Base-by-base conservation (phyloP, 2,888 invertebrate species). In the Morpho achilles region DNA sequence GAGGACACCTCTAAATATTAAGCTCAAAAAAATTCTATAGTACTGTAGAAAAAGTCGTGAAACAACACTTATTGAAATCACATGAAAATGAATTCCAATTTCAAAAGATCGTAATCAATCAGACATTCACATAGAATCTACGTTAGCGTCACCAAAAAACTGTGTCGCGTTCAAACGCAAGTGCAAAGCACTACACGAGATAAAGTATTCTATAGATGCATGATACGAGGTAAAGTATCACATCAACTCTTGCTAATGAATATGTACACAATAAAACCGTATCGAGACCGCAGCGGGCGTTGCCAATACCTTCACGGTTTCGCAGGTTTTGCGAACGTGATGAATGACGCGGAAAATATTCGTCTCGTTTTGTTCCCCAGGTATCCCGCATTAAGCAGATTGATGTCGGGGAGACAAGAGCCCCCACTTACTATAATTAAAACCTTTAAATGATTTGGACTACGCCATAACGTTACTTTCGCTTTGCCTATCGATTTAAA, bases 351-450 rank as follows among this genome's bases (percentile, higher is more conserved):
- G 74, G 70, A 69, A 67, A 72, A 68, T 72, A 70, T 69, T 69
- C 58, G 53, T 45, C 53, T 62, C 68, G 69, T 70, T 74, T 71
- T 69, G 67, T 65, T 63, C 55, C 57, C 60, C 68, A 68, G 62
- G 66, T 67, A 63, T 60, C 63, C 67, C 70, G 73, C 84, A 84
- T 86, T 86, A 85, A 84, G 72, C 73, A 78, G 83, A 87, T 88
- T 86, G 85, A 84, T 79, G 80, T 73, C 69, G 73, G 69, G 64
- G 56, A 63, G 67, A 70, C 67, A 62, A 51, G 56, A 66, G 67
- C 71, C 64, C 66, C 74, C 84, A 87, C 87, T 88, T 82, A 83
- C 73, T 74, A 77, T 86, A 86, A 88, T 88, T 88, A 88, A 87
- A 83, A 82, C 80, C 81, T 81, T 82, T 79, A 80, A 82, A 70